These are phyloP conservation scores for Xestia ashworthii DNA, from an alignment of 2,888 invertebrate genomes.

Conservation along the genomic window DNA sequence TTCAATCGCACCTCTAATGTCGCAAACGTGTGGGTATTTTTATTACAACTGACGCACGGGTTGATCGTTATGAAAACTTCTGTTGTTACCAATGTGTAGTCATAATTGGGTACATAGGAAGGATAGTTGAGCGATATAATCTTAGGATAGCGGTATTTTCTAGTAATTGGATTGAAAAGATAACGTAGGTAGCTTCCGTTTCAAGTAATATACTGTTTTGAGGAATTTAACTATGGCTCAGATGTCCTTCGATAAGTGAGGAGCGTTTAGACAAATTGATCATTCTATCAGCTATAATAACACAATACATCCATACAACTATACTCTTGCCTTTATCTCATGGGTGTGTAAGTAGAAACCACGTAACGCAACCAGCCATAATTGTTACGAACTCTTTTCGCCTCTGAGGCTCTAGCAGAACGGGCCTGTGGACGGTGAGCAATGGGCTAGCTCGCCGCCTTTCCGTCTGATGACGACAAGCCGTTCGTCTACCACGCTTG, in stretches of 20 bases:
- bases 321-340: not conserved
- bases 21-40: not conserved
- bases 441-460: too few species aligned
- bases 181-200: not conserved
- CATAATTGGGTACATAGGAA: not conserved
- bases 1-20: not conserved
- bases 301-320: not conserved
- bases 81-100: not conserved
- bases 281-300: not conserved
- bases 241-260: not conserved
- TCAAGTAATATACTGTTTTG: not conserved
- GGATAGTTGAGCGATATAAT: not conserved
- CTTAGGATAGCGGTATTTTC: not conserved
- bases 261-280: not conserved
- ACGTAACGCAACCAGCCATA: not conserved
- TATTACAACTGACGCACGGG: not conserved
- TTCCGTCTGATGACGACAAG: too few species aligned
- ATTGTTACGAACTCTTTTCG: not conserved
- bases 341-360: not conserved
- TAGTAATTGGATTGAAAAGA: constrained; percentile 7
- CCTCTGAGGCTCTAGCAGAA: not conserved
- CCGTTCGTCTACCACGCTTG: too few species aligned
- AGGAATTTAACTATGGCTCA: not conserved
- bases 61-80: not conserved
- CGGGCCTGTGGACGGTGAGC: too few species aligned